phyloP scores from a whole-genome alignment of 2,797 vertebrate genomes.

The Echeneis naucrates region DNA sequence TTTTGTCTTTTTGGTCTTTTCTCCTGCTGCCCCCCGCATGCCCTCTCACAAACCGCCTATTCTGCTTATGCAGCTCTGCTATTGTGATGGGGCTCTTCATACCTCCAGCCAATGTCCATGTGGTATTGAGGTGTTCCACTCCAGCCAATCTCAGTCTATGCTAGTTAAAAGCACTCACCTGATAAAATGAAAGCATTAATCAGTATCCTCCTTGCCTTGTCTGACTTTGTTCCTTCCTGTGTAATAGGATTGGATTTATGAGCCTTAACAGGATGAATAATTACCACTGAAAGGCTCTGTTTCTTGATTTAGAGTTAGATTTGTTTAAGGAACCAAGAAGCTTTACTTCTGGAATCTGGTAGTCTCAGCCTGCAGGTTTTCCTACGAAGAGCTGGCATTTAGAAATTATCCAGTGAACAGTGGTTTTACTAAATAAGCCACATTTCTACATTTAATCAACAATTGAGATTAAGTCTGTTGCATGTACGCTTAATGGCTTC shows the following conservation, averaged over 20 bases:
- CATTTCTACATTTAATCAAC: neutral
- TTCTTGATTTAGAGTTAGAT: slow-evolving; percentile 49
- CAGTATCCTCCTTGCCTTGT: slow-evolving; percentile 31
- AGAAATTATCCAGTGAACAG: neutral
- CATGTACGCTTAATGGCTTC: neutral
- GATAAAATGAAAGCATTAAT: slow-evolving; percentile 48
- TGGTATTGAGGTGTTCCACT: slow-evolving; percentile 47
- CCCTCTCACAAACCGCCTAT: slow-evolving; percentile 66
- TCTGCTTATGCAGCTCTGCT: slow-evolving; percentile 77
- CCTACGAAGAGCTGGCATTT: neutral
- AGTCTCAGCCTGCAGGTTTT: slow-evolving; percentile 5
- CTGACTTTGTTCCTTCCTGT: slow-evolving; percentile 40
- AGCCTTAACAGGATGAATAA: slow-evolving; percentile 56
- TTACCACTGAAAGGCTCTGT: slow-evolving; percentile 46
- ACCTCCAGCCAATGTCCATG: slow-evolving; percentile 57
- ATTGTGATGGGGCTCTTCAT: slow-evolving; percentile 76
- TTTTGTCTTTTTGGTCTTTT: slow-evolving; percentile 62
- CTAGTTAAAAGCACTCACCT: slow-evolving; percentile 51
- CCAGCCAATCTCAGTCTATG: slow-evolving; percentile 44
- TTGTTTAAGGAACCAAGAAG: slow-evolving; percentile 26
- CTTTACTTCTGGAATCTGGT: slow-evolving; percentile 16
- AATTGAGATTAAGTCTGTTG: neutral
- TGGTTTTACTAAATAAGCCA: neutral
- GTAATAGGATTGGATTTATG: slow-evolving; percentile 70
- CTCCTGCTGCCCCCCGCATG: slow-evolving; percentile 62